Evolutionary conservation across 2,113 vertebrate genomes (phyloP).

Genomic region (Coracopsis vasa): DNA sequence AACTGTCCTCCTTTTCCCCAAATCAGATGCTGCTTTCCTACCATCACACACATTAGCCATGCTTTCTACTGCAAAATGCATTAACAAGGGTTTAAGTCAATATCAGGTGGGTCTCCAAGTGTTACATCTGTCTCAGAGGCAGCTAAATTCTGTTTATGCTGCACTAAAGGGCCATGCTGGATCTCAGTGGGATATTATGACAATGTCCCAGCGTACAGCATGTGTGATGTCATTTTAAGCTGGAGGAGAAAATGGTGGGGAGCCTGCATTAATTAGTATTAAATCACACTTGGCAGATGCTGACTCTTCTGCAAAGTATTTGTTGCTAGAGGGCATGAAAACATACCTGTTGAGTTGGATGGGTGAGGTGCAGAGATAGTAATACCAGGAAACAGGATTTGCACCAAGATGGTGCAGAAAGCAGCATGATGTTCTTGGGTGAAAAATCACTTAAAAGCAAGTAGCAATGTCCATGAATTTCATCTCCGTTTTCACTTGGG

Average conservation of each 20-base stretch:
- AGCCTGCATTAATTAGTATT: slow-evolving; percentile 2
- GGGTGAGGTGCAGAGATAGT: not conserved
- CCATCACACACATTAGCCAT: not conserved
- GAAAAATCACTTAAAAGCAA: not conserved
- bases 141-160: not conserved
- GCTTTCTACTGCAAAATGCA: not conserved
- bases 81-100: not conserved
- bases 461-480: not conserved
- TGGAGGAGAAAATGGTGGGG: not conserved
- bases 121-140: not conserved
- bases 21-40: not conserved
- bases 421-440: not conserved
- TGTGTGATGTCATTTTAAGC: not conserved
- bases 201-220: not conserved
- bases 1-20: not conserved
- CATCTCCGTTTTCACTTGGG: not conserved
- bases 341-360: not conserved
- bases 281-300: not conserved
- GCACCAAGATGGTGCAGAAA: not conserved
- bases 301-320: not conserved
- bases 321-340: slow-evolving; percentile 25
- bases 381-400: not conserved
- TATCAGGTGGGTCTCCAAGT: not conserved
- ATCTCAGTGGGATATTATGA: not conserved
- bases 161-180: not conserved